These are phyloP conservation scores for Trichechus manatus DNA, from an alignment of 2,113 vertebrate species.

Conservation along the genomic window DNA sequence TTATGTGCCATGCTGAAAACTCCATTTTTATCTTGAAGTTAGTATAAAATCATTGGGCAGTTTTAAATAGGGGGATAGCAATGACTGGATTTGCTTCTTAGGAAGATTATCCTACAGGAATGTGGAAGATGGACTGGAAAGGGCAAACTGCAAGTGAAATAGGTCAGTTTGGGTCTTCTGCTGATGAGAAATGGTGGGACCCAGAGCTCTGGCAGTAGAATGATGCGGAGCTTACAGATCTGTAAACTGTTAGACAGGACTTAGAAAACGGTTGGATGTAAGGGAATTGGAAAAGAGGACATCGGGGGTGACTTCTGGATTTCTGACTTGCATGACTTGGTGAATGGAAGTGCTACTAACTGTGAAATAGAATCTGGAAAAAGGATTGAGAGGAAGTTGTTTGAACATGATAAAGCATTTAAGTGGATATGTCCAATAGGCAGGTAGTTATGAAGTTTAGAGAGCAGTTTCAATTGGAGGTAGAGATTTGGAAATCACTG, in stretches of 20 bases:
- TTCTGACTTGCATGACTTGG: neutral
- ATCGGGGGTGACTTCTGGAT: neutral
- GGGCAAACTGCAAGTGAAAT: neutral
- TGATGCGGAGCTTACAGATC: no score
- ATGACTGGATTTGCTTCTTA: neutral
- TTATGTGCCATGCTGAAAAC: neutral
- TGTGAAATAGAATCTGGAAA: neutral
- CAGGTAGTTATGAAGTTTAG: neutral
- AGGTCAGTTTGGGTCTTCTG: neutral
- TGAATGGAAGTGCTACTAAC: neutral
- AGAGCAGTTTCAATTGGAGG: neutral
- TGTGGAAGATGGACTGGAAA: neutral
- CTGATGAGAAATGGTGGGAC: neutral
- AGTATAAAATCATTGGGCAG: neutral
- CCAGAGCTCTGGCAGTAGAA: no score
- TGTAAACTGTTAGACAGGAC: neutral
- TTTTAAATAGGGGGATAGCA: neutral
- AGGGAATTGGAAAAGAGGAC: neutral
- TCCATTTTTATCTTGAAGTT: neutral
- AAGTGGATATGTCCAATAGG: neutral
- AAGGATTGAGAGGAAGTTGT: neutral
- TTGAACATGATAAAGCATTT: neutral
- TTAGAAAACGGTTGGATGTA: neutral
- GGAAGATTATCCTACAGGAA: neutral
- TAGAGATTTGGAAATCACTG: neutral